Base-by-base conservation (phyloP, 92 coral and sea anemone species). In the Palythoa heliodiscus region DNA sequence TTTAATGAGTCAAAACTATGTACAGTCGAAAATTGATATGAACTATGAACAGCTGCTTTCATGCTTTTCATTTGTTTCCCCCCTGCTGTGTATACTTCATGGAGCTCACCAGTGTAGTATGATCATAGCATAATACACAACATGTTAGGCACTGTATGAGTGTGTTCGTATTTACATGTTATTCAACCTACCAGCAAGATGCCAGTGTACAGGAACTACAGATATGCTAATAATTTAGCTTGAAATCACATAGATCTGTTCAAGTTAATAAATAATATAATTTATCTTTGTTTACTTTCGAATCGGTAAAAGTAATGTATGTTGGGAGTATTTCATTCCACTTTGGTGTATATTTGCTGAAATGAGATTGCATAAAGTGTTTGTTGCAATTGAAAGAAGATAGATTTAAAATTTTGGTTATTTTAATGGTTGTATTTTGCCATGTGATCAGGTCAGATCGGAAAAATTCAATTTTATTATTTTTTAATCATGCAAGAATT, bases 251-350 rank as follows among this genome's bases (percentile, higher is more conserved):
- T 71, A 5, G 23, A 58, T 37, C 15, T 60, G 9, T 17, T 17
- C 25, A n/a, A 2, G 14, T 61, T 38, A 78, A 78, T 78, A 16
- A 78, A 37, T 60, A 19, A 78, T 78, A 50, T 50, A 19, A 78
- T 78, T 29, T 50, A 43, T 37, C 29, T 39, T 57, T 77, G 23
- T 63, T 63, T 63, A 17, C 69, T 63, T 63, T 60, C 83, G 10
- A 50, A 24, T 57, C 4, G 25, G 70, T 78, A 50, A 8, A 43
- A 38, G 24, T 35, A 61, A 78, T 39, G 83, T 38, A 19, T 78
- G 70, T 58, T 25, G 15, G 55, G 12, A 78, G 37, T 39, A 50
- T 60, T 73, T 60, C 38, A n/a, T 73, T 73, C 47, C 29, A 14
- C 20, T 73, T 73, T 73, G 50, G 60, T 73, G 25, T 11, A 47